Conservation (phyloP, 2,797 vertebrate species). For the Pagetopsis macropterus region DNA sequence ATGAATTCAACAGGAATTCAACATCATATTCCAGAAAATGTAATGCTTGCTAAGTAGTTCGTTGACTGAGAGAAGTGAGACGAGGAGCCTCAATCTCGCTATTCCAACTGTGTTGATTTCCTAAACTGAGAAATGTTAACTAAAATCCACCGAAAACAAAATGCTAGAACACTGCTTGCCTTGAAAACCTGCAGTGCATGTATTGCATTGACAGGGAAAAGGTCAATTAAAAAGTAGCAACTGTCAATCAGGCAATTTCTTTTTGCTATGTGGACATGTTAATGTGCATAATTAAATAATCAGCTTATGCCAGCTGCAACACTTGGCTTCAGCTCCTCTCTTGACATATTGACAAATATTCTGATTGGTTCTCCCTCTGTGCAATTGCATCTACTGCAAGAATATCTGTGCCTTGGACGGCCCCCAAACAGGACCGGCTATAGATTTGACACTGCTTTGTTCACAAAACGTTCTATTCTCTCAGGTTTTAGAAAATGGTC, state of each 20-base stretch:
- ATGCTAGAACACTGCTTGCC: conserved; percentile 26
- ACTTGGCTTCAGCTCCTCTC: conserved; percentile 70
- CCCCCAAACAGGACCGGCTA: conserved; percentile 24
- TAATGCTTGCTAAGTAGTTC: conserved; percentile 19
- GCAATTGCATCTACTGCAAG: conserved; percentile 55
- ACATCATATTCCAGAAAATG: conserved; percentile 4
- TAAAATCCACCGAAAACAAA: conserved; percentile 31
- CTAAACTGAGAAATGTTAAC: conserved; percentile 41
- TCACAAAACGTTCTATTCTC: neutral
- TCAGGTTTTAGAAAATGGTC: neutral
- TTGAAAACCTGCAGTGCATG: conserved; percentile 29
- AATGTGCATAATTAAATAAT: conserved; percentile 84
- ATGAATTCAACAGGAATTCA: conserved; percentile 10
- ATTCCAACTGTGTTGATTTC: conserved; percentile 18
- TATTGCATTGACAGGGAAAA: conserved; percentile 49
- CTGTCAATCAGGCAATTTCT: conserved; percentile 56
- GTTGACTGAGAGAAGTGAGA: conserved; percentile 26
- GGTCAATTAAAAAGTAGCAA: conserved; percentile 61
- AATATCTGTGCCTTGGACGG: conserved; percentile 24
- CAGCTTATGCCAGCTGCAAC: conserved; percentile 78
- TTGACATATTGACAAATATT: conserved; percentile 70
- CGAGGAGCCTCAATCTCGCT: conserved; percentile 13
- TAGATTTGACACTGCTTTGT: conserved; percentile 10
- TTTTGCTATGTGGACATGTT: conserved; percentile 69
- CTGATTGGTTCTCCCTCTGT: conserved; percentile 49